These are phyloP conservation scores for Luperina testacea DNA, from an alignment of 2,888 invertebrate species.

Conservation along the genomic window DNA sequence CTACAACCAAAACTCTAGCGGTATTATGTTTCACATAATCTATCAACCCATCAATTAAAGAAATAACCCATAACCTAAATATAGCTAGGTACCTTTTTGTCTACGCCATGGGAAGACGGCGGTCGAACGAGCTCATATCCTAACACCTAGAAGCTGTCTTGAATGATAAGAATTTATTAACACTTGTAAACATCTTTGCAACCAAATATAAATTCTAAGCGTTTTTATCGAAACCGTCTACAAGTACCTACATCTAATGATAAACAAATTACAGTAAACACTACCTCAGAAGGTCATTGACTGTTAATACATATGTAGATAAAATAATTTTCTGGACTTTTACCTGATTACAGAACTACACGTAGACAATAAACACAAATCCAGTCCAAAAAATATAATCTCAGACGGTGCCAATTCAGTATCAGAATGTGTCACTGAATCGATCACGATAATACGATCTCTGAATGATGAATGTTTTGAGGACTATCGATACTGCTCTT, in stretches of 20 bases:
- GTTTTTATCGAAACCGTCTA: slow-evolving; percentile 20
- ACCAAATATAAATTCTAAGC: slow-evolving; percentile 13
- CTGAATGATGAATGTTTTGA: slow-evolving; percentile 4
- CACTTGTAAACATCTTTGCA: background rate
- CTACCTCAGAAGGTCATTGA: slow-evolving; percentile 52
- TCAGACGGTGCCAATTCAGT: background rate
- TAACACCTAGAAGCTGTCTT: background rate
- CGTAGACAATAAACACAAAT: background rate
- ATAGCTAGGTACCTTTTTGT: no score
- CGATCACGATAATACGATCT: slow-evolving; percentile 22
- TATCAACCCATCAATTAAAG: background rate
- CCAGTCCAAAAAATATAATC: slow-evolving; percentile 11
- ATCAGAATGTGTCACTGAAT: slow-evolving; percentile 15
- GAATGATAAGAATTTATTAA: slow-evolving; percentile 6
- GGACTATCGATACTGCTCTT: slow-evolving; percentile 1
- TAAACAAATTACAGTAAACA: slow-evolving; percentile 54
- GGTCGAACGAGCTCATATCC: slow-evolving; percentile 1
- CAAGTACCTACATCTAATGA: slow-evolving; percentile 46
- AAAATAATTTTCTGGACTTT: slow-evolving; percentile 39
- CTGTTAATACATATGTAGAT: slow-evolving; percentile 23
- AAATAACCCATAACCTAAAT: background rate
- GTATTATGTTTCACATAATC: background rate
- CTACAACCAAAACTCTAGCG: background rate
- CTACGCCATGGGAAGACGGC: no score
- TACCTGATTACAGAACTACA: slow-evolving; percentile 25